Evolutionary conservation across 2,113 vertebrate species (phyloP).

Genomic region (Phyllopteryx taeniolatus): DNA sequence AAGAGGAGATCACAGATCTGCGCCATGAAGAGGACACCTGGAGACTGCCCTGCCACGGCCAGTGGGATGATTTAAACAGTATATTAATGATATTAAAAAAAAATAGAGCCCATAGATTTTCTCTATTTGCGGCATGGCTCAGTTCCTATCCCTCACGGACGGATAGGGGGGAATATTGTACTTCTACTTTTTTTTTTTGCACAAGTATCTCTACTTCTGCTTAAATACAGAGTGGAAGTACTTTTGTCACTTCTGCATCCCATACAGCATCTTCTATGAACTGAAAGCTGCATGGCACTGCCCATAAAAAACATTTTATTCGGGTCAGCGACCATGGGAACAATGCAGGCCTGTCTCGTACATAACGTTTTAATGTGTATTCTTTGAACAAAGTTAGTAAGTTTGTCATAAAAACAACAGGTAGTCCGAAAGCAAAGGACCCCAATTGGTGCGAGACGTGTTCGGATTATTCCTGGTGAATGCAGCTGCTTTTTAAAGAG

Average conservation of each 20-base stretch:
- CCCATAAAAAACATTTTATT: constrained; percentile 40
- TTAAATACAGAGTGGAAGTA: neutral
- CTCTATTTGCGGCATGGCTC: too few relatives aligned
- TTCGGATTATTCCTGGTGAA: constrained; percentile 35
- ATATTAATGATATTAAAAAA: too few relatives aligned
- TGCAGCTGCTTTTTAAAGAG: constrained; percentile 11
- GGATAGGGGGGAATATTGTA: too few relatives aligned
- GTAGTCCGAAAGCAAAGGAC: constrained; percentile 22
- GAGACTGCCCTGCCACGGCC: too few relatives aligned
- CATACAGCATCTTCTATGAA: neutral
- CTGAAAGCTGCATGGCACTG: constrained; percentile 20
- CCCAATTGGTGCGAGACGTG: constrained; percentile 37
- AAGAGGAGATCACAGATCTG: too few relatives aligned
- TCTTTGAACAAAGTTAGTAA: constrained; percentile 23
- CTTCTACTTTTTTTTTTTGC: too few relatives aligned
- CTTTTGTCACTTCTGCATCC: neutral
- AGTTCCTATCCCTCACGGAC: too few relatives aligned
- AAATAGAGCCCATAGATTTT: too few relatives aligned
- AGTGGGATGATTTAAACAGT: too few relatives aligned
- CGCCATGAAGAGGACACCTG: too few relatives aligned
- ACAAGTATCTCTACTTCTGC: neutral
- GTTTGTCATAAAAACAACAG: constrained; percentile 43
- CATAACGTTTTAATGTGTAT: constrained; percentile 8
- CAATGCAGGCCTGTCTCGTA: constrained; percentile 20
- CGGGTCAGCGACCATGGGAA: constrained; percentile 47